A percentile compares a stretch with the other conserved stretches of the same genome.
These are phyloP conservation scores for Coranthus polyacanthus DNA, from an alignment of 2,797 vertebrate species.

Conservation along the genomic window DNA sequence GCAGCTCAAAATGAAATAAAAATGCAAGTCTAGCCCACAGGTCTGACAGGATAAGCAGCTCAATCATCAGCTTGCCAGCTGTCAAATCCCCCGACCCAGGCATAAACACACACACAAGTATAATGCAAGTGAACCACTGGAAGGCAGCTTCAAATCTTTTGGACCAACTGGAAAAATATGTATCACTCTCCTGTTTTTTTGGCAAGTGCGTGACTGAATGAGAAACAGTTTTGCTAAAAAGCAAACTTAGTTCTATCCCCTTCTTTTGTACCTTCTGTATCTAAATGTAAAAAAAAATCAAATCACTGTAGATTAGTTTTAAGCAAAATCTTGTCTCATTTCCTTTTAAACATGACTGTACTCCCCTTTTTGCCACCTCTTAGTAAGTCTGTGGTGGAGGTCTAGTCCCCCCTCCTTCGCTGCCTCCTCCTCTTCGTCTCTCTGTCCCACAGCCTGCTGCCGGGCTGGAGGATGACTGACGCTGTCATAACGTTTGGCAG, in stretches of 20 bases:
- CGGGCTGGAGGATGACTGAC: slow-evolving; percentile 82
- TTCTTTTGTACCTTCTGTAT: background rate
- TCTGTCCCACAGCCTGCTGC: slow-evolving; percentile 64
- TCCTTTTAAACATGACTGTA: slow-evolving; percentile 20
- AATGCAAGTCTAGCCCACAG: slow-evolving; percentile 59
- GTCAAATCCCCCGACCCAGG: slow-evolving; percentile 51
- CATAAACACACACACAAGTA: slow-evolving; percentile 11
- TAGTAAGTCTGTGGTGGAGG: slow-evolving; percentile 45
- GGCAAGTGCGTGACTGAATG: no score
- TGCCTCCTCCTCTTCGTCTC: background rate
- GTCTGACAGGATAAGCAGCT: slow-evolving; percentile 68
- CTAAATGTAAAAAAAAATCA: no score
- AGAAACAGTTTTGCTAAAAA: background rate
- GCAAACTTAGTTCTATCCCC: background rate
- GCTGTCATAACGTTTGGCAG: slow-evolving; percentile 82
- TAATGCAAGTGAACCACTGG: slow-evolving; percentile 18
- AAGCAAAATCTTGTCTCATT: background rate
- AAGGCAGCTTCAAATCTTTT: slow-evolving; percentile 14
- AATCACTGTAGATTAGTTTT: no score
- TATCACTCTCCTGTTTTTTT: background rate
- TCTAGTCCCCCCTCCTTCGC: slow-evolving; percentile 13
- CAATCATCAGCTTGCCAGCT: slow-evolving; percentile 67
- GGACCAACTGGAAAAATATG: slow-evolving; percentile 26
- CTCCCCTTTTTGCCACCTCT: slow-evolving; percentile 31
- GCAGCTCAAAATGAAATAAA: slow-evolving; percentile 63